Base-by-base conservation (phyloP, 2,888 invertebrate species). In the Aromia moschata region DNA sequence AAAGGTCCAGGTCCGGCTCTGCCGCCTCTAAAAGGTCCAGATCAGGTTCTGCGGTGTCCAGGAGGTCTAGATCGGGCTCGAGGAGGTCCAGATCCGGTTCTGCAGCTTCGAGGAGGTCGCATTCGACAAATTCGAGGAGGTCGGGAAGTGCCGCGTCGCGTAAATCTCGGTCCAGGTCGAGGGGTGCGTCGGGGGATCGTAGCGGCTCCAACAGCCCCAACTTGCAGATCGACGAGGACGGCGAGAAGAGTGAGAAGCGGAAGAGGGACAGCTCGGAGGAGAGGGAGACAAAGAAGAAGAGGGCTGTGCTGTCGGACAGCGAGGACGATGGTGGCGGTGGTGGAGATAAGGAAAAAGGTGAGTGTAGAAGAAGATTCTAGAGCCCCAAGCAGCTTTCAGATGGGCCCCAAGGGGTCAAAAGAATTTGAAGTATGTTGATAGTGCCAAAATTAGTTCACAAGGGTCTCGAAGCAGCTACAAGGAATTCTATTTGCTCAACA, bases 241-340 rank as follows among this genome's bases (percentile, higher is more conserved):
- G 82, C 81, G 71, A 59, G 16, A 60, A 45, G 45, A 73, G 83
- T 18, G 75, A 75, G 7, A 80, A 79, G 53, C 73, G 77, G n/a
- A 79, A 79, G 69, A 75, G 79, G 0, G 72, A 80, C 7, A 68
- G 65, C 63, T 70, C 69, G n/a, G 73, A 73, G 57, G 70, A 69
- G 59, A 56, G 68, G 65, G 46, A 69, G 53, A 52, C 3, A 80
- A 84, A 52, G 81, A 83, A 76, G 81, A 84, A 66, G 80, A 82
- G 0, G 38, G 72, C 89, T 1, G 84, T 90, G 3, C 89, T 89
- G 70, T 86, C 91, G 0, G 92, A 92, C 63, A 87, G 86, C 60
- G 91, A 90, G 43, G 86, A 86, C 7, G 85, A 85, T 36, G 76
- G 73, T 60, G 72, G 51, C 18, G 70, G 59, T 47, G 60, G 41